Base-by-base conservation (phyloP, 2,888 invertebrate genomes). In the Drosophila peninsularis region DNA sequence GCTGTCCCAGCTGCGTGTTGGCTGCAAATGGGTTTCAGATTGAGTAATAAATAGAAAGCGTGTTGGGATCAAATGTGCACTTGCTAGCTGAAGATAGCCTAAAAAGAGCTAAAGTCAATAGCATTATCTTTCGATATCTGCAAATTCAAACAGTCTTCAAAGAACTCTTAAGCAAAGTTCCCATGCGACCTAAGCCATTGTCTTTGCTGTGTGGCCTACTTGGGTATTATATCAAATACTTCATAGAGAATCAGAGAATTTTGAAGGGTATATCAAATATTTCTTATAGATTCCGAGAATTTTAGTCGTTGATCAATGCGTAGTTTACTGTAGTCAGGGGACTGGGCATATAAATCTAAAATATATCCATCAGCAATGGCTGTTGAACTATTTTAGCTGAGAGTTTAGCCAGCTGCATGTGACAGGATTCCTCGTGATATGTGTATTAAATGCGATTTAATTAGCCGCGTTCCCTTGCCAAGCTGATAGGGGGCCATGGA, bases 401-500 rank as follows among this genome's bases (percentile, higher is more conserved):
- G 27, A 27, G 39, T 5, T 6, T 3, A 9, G 37, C 11, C 74
- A 41, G 67, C 58, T 77, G 77, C 57, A 62, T 5, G 52, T 68
- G 71, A 74, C 74, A 62, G 11, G 10, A 11, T 10, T 34, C 13
- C 36, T 39, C 14, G 17, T 37, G 54, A 30, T 30, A 65, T 30
- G 61, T 27, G 52, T 56, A 54, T 45, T 61, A 50, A 61, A 63
- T 75, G 50, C 52, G 53, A 57, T 57, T 61, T 78, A 75, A 81
- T 84, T 78, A 81, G 52, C 62, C 64, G 50, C 61, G 54, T 62
- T 47, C 62, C 63, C 62, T 63, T 66, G 53, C 27, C 60, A 56
- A 53, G 62, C 54, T 62, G 55, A 37, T 61, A 64, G 63, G 41
- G 21, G 34, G 6, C n/a, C 5, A 14, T 47, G 39, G 42, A 44